Evolutionary conservation across 1,140 invertebrate species (phyloP).

Genomic region (Melipona quadrifasciata): DNA sequence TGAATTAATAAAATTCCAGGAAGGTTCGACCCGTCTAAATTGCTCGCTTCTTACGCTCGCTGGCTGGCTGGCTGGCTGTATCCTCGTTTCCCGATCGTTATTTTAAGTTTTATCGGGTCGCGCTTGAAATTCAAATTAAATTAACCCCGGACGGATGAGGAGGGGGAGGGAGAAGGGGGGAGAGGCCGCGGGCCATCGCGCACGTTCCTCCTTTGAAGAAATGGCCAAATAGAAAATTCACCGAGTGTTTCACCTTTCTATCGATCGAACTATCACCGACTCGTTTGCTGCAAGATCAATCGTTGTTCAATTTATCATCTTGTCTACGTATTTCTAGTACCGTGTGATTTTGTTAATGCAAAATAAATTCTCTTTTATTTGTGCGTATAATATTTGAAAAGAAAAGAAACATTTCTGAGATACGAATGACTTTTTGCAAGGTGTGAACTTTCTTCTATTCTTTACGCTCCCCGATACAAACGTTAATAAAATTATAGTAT

Average conservation of each 20-base stretch:
- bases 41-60: background rate
- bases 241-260: background rate
- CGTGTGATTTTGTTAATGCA: no score
- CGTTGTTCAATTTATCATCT: background rate
- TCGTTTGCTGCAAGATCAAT: background rate
- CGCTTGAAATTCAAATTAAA: slow-evolving; percentile 48
- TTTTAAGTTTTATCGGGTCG: slow-evolving; percentile 33
- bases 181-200: background rate
- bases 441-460: no score
- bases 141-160: background rate
- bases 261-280: background rate
- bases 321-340: no score
- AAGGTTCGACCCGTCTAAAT: background rate
- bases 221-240: slow-evolving; percentile 28
- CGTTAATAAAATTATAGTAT: no score
- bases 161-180: no score
- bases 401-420: no score
- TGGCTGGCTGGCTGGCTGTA: background rate
- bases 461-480: no score
- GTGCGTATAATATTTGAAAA: no score
- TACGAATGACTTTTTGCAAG: no score
- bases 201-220: background rate
- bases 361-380: no score
- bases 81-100: slow-evolving; percentile 14
- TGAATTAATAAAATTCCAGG: slow-evolving; percentile 39